Percentiles rank a stretch among this genome's conserved stretches.
These are phyloP conservation scores for Agonopterix alstromeriana DNA, from an alignment of 2,888 invertebrate species.

Conservation along the genomic window DNA sequence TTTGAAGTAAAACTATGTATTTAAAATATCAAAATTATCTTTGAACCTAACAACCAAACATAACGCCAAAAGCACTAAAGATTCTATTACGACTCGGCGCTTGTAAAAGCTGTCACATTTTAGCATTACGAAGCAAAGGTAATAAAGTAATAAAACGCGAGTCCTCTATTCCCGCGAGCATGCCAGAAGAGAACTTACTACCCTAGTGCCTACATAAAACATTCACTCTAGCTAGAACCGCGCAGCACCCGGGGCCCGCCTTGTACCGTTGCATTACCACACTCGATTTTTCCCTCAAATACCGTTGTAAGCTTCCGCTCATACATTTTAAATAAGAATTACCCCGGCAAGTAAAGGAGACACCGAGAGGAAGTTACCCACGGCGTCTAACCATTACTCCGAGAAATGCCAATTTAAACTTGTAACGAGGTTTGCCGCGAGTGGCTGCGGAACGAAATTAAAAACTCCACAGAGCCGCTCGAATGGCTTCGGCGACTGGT, in stretches of 20 bases:
- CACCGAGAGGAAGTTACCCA: conserved; percentile 52
- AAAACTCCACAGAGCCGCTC: conserved; percentile 60
- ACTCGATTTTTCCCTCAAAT: conserved; percentile 20
- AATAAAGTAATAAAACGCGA: conserved; percentile 7
- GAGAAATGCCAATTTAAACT: conserved; percentile 76
- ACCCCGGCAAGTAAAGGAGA: conserved; percentile 52
- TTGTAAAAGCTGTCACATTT: conserved; percentile 8
- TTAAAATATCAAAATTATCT: too few relatives aligned
- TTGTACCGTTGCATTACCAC: conserved; percentile 15
- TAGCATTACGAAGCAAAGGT: conserved; percentile 5
- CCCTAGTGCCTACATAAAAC: conserved; percentile 10
- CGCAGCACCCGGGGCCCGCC: conserved; percentile 3
- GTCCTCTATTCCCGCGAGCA: neutral
- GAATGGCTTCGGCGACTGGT: conserved; percentile 44
- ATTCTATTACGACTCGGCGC: conserved; percentile 4
- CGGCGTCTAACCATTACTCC: conserved; percentile 66
- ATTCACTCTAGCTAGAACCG: conserved; percentile 9
- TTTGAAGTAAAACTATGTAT: too few relatives aligned
- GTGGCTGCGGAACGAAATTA: conserved; percentile 71
- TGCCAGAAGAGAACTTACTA: conserved; percentile 1
- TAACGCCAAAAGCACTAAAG: neutral
- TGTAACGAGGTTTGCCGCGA: conserved; percentile 73
- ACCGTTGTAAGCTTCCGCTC: conserved; percentile 30
- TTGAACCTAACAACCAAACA: too few relatives aligned
- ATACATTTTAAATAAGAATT: conserved; percentile 71